phyloP scores from a whole-genome alignment of 37 sponge, comb jelly and placozoan genomes.

The Axinella damicornis region DNA sequence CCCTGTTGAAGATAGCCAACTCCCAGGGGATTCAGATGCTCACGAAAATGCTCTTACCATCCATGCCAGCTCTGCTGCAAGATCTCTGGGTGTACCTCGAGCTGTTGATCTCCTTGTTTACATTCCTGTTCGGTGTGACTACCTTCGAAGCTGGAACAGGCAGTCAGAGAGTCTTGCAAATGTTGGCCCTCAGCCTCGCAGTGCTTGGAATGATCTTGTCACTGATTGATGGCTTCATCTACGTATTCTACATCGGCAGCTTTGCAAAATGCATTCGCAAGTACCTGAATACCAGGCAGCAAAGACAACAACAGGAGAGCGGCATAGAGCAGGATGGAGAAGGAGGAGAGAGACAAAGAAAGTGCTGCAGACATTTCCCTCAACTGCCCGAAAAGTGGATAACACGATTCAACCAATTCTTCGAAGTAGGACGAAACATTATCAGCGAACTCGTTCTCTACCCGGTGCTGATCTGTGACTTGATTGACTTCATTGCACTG shows the following conservation, averaged over 20 bases:
- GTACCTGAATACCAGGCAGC: background rate
- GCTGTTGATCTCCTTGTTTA: conserved; percentile 22
- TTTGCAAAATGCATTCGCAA: conserved; percentile 2
- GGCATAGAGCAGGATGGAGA: background rate
- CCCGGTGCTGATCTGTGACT: conserved; percentile 54
- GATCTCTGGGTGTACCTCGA: conserved; percentile 65
- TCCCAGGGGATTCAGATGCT: conserved; percentile 34
- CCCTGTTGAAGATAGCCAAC: conserved; percentile 18
- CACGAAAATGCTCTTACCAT: conserved; percentile 33
- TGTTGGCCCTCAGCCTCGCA: conserved; percentile 11
- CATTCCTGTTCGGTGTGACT: conserved; percentile 17
- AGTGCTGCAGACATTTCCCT: background rate
- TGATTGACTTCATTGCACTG: conserved; percentile 45
- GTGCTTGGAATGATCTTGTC: conserved; percentile 31
- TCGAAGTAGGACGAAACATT: conserved; percentile 53
- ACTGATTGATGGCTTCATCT: conserved; percentile 56
- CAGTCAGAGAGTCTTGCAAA: background rate
- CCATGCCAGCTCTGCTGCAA: conserved; percentile 29
- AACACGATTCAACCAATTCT: conserved; percentile 27
- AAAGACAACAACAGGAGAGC: background rate
- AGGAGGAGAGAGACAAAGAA: background rate
- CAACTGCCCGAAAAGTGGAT: background rate
- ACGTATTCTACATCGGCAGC: conserved; percentile 42
- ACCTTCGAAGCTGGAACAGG: background rate
- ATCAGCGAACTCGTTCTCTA: conserved; percentile 40